Evolutionary conservation across 2,797 vertebrate genomes (phyloP).

Genomic region (Momotus momota): DNA sequence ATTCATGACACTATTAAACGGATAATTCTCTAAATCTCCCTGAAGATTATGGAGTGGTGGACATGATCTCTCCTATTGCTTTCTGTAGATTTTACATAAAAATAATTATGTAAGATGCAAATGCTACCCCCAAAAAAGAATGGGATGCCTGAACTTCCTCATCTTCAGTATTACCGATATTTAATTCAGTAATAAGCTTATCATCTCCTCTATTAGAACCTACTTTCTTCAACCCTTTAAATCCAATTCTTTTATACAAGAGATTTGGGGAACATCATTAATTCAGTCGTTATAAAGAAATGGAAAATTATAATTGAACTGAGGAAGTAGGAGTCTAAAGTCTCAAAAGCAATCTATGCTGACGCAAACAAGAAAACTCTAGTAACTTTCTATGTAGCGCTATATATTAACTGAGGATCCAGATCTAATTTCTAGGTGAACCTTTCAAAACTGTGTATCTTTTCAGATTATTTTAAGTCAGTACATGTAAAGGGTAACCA

Average conservation of each 20-base stretch:
- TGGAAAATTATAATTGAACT: not conserved
- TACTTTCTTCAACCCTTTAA: conserved; percentile 32
- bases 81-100: not conserved
- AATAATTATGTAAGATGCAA: not conserved
- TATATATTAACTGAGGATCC: not conserved
- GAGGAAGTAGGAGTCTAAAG: not conserved
- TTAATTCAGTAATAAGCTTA: conserved; percentile 46
- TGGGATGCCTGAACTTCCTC: not conserved
- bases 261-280: conserved; percentile 29
- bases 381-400: not conserved
- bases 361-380: conserved; percentile 20
- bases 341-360: conserved; percentile 24
- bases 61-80: not conserved
- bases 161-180: not conserved
- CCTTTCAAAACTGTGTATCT: not conserved
- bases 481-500: not conserved
- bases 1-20: not conserved
- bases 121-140: not conserved
- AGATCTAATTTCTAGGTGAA: not conserved
- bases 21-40: not conserved
- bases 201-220: not conserved
- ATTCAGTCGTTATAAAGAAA: conserved; percentile 14
- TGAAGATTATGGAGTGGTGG: not conserved
- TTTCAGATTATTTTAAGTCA: not conserved
- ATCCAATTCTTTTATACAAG: not conserved